phyloP scores from a whole-genome alignment of 2,888 invertebrate species.

The Pseudococcus viburni region DNA sequence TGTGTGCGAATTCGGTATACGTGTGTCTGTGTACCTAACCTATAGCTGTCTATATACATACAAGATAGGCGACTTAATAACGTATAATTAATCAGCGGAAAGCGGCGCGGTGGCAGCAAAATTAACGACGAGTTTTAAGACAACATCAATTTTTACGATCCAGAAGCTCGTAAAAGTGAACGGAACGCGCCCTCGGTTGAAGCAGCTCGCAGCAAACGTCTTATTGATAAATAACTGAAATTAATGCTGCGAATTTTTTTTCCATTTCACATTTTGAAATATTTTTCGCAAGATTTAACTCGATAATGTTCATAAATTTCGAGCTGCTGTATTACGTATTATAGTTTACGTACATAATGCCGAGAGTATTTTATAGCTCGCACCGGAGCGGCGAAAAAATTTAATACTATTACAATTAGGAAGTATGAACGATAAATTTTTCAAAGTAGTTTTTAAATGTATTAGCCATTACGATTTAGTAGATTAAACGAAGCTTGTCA shows the following conservation, averaged over 20 bases:
- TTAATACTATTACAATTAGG: conserved; percentile 33
- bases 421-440: conserved; percentile 9
- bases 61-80: background rate
- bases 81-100: conserved; percentile 7
- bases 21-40: too few species aligned
- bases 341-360: conserved; percentile 19
- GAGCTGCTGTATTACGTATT: background rate
- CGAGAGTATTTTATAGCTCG: background rate
- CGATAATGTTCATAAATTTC: conserved; percentile 36
- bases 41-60: background rate
- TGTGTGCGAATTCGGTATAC: too few species aligned
- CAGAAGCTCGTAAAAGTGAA: conserved; percentile 17
- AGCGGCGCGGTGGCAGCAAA: background rate
- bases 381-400: background rate
- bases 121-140: conserved; percentile 41
- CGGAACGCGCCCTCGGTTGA: background rate
- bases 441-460: conserved; percentile 6
- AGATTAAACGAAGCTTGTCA: conserved; percentile 23
- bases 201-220: conserved; percentile 1
- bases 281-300: conserved; percentile 43
- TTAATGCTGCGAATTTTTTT: conserved; percentile 32
- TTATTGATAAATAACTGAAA: conserved; percentile 39
- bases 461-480: conserved; percentile 27
- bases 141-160: conserved; percentile 42
- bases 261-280: conserved; percentile 37